Base-by-base conservation (phyloP, 1,140 invertebrate species). In the Charaxes varanes region DNA sequence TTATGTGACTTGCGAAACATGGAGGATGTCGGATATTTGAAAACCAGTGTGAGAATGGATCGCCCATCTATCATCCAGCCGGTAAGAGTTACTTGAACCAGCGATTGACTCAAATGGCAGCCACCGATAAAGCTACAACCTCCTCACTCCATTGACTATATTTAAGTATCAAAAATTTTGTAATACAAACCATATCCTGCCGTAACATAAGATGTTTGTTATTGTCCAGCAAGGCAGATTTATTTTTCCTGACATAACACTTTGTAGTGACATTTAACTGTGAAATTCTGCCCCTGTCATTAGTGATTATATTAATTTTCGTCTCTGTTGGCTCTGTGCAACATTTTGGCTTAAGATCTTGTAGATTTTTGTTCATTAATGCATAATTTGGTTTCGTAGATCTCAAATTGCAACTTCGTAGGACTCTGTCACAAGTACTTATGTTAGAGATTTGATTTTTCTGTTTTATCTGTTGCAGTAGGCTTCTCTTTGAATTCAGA, bases 381-480 rank as follows among this genome's bases (percentile, higher is more conserved):
- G 32, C 24, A 44, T 44, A 45, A 26, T 52, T 52, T n/a, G 43
- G 38, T 18, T 21, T 53, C 2, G 30, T 12, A 13, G 44, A 28
- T 43, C 55, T 65, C 4, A 62, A 33, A 19, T 57, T 63, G 19
- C 50, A 72, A 35, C 71, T 76, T 7, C 66, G 45, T 7, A 76
- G 24, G 1, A 72, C 53, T 37, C 67, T 43, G 32, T 69, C 67
- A 35, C 64, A 64, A 2, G 36, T 7, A 4, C 6, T 34, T 7
- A 6, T 10, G 36, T 6, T 17, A 22, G 12, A 16, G 33, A 15
- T 41, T 21, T 32, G 31, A 26, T 35, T 50, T 19, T 15, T 17
- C 4, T 13, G 36, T n/a, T n/a, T n/a, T 34, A 30, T 32, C 21
- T 42, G 38, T 30, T 32, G 27, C 8, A 48, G 28, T 28, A 52